Evolutionary conservation across 2,888 invertebrate species (phyloP), one percentile per base, ranked within the genome.

Genomic region (Polyommatus iphigenia): DNA sequence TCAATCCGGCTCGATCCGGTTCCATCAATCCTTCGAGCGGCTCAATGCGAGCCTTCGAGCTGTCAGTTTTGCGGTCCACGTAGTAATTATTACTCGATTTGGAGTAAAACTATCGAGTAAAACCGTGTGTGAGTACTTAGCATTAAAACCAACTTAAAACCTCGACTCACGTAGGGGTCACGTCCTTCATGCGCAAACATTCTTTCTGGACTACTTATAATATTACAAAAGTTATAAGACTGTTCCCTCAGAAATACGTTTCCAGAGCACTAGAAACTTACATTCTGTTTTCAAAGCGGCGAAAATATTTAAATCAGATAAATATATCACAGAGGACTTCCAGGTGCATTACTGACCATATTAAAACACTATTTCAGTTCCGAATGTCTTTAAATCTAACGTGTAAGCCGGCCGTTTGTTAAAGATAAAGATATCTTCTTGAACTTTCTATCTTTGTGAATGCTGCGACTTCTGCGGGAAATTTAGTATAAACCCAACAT

Each of bases 401-500:
- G 24, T 76, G 76, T 79, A 78, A 78, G 80, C 79, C 81, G 78
- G 80, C 80, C 84, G 83, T 85, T 85, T 83, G 85, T 85, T 82
- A 84, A 13, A 67, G 67, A 67, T 67, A 67, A 67, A 67, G 29
- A 32, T 32, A 67, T 67, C 67, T 32, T 32, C 29, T 15, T 15
- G 24, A 32, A 67, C 29, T 15, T 67, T 67, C 67, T 18, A 67
- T 67, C 67, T 67, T 24, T 29, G 10, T 54, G 54, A 54, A 54
- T 54, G 50, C 50, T 50, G 54, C 2, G 15, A 54, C 54, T 54
- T 54, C 18, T 54, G 54, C 18, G 15, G 18, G 54, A 15, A 50
- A 54, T 54, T 46, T 46, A 46, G 10, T 46, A 10, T 3, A 46
- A 8, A 46, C 10, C 10, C 3, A 13, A 46, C 46, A 41, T 41